Evolutionary conservation across 2,888 invertebrate genomes (phyloP).

Genomic region (Stictocephala bisonia): DNA sequence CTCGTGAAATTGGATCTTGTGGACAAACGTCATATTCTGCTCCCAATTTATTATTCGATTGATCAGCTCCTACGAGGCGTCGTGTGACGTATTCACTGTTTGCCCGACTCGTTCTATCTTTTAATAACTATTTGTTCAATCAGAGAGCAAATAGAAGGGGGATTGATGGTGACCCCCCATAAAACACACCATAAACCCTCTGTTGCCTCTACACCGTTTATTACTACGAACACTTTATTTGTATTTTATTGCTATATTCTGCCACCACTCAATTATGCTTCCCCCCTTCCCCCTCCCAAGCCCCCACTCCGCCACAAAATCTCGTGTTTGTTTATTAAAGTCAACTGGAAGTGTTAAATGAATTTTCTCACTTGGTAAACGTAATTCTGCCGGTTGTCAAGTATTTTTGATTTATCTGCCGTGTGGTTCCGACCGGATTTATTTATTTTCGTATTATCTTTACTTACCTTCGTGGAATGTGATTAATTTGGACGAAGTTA

Average conservation of each 20-base stretch:
- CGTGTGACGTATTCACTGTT: conserved; percentile 20
- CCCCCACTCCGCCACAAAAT: too few species aligned
- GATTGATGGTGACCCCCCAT: conserved; percentile 34
- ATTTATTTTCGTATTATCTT: too few species aligned
- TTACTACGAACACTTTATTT: conserved; percentile 22
- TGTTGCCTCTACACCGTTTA: conserved; percentile 18
- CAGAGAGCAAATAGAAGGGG: conserved; percentile 28
- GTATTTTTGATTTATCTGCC: too few species aligned
- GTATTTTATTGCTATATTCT: conserved; percentile 31
- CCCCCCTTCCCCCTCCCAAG: too few species aligned
- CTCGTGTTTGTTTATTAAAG: conserved; percentile 12
- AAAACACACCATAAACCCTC: conserved; percentile 24
- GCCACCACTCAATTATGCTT: conserved; percentile 21
- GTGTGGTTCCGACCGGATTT: too few species aligned
- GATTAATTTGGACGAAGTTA: too few species aligned
- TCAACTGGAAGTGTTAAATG: too few species aligned
- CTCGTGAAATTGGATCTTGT: too few species aligned
- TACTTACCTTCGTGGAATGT: too few species aligned
- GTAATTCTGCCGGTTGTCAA: conserved; percentile 13
- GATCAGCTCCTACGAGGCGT: too few species aligned
- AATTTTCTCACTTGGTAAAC: too few species aligned
- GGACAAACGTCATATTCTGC: conserved; percentile 21
- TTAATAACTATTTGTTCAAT: conserved; percentile 38
- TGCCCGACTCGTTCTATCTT: conserved; percentile 29
- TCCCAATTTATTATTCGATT: background rate